Evolutionary conservation across 1,140 invertebrate species (phyloP), one percentile per base, ranked within the genome.

Genomic region (Pseudomyrmex pallidus): DNA sequence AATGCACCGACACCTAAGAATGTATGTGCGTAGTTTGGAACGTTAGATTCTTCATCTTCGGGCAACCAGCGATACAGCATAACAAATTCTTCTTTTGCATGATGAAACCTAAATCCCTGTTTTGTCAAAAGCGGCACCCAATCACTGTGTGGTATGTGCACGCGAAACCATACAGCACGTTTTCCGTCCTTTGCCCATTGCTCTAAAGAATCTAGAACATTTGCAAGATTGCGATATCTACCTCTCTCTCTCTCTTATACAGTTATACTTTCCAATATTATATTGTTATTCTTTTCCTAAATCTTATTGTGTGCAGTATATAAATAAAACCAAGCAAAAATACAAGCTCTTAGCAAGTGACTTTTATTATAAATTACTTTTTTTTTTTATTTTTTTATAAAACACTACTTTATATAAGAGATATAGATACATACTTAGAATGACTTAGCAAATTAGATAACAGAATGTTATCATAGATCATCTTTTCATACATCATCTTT

Each of bases 1-100:
- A 98, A 95, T 1, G 97, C 98, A 52, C 97, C 98, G n/a, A 98
- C 97, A 73, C 98, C 98, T 61, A 98, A 90, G 93, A 97, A 97
- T 46, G 98, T 98, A 91, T 98, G 98, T 5, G 97, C 96, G 92
- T 97, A 97, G 54, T 95, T 95, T 52, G 98, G 98, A 74, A 98
- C 93, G 90, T 97, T 97, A 84, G 95, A 95, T 15, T 92, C 87
- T 92, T 96, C 95, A 70, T 95, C 91, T 68, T 94, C 9, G 96
- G 96, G 96, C 61, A 99, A 92, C 98, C 98, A 98, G 90, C 96
- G 95, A 89, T 96, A 97, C 94, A 99, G 95, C 94, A 96, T 97
- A 0, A 98, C 96, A 93, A 96, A 97, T 17, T 96, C 95, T 25
- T 96, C 95, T 86, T 96, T 96, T 0, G 97, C 97, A 95, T 98